These are phyloP conservation scores for Philantomba maxwellii DNA, from an alignment of 2,113 vertebrate species.

Conservation along the genomic window DNA sequence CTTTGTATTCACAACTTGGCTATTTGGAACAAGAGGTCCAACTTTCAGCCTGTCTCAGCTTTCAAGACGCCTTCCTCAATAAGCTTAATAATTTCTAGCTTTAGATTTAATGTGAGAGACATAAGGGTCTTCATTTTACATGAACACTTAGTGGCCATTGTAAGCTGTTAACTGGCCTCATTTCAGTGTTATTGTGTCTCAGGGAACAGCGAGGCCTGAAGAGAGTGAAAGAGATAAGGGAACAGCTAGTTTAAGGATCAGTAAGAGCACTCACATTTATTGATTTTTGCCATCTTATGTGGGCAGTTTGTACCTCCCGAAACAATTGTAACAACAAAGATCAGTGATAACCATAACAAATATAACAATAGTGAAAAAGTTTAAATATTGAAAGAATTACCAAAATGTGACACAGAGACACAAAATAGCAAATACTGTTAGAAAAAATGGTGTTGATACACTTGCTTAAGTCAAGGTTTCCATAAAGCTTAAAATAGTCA, in stretches of 20 bases:
- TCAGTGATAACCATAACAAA: neutral
- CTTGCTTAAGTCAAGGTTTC: neutral
- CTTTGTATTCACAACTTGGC: neutral
- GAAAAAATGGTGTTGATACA: neutral
- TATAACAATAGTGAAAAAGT: neutral
- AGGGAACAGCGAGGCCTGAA: neutral
- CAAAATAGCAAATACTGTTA: neutral
- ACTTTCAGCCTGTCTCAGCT: neutral
- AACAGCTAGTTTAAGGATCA: neutral
- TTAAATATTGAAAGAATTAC: neutral
- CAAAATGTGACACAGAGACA: neutral
- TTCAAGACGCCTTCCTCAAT: neutral
- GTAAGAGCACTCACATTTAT: too few relatives aligned
- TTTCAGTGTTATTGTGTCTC: neutral
- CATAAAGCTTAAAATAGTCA: neutral
- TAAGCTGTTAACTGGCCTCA: neutral
- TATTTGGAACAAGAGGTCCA: neutral
- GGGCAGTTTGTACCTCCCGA: neutral
- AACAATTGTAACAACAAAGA: neutral
- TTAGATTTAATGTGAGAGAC: neutral
- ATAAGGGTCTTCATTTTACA: neutral
- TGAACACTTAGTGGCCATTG: neutral
- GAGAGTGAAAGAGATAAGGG: neutral
- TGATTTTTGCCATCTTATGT: neutral
- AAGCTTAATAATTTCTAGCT: neutral